phyloP scores from a whole-genome alignment of 2,888 invertebrate genomes.

The Zhuqinia jingwanae region DNA sequence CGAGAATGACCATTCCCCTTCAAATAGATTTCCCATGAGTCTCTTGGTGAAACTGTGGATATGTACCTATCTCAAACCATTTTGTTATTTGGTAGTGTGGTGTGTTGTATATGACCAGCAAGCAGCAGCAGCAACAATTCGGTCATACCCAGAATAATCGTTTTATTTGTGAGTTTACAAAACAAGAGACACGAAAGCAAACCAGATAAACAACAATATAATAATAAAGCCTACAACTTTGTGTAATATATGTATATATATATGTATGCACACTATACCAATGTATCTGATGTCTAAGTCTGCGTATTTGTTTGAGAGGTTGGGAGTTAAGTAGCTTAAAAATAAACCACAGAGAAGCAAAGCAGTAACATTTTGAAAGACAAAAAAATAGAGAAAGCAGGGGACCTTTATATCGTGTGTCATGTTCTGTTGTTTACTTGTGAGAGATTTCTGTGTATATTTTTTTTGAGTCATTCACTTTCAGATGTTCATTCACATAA shows the following conservation, averaged over 20 bases:
- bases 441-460: constrained; percentile 26
- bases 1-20: constrained; percentile 56
- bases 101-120: neutral
- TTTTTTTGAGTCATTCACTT: constrained; percentile 35
- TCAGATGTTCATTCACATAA: constrained; percentile 52
- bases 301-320: neutral
- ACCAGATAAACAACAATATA: constrained; percentile 30
- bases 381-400: neutral
- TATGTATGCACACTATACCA: too few relatives aligned
- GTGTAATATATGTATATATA: too few relatives aligned
- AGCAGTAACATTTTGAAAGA: neutral
- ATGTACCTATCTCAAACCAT: too few relatives aligned
- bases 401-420: neutral
- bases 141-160: neutral
- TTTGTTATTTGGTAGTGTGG: neutral
- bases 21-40: constrained; percentile 66
- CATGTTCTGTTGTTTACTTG: constrained; percentile 18
- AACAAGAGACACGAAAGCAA: constrained; percentile 38
- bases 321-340: constrained; percentile 21
- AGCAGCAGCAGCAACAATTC: neutral
- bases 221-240: neutral
- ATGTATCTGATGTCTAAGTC: too few relatives aligned
- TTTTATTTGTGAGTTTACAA: constrained; percentile 26
- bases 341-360: constrained; percentile 15
- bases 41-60: constrained; percentile 12